Evolutionary conservation across 1,140 invertebrate species (phyloP), one percentile per base, ranked within the genome.

Genomic region (Pogonus chalceus): DNA sequence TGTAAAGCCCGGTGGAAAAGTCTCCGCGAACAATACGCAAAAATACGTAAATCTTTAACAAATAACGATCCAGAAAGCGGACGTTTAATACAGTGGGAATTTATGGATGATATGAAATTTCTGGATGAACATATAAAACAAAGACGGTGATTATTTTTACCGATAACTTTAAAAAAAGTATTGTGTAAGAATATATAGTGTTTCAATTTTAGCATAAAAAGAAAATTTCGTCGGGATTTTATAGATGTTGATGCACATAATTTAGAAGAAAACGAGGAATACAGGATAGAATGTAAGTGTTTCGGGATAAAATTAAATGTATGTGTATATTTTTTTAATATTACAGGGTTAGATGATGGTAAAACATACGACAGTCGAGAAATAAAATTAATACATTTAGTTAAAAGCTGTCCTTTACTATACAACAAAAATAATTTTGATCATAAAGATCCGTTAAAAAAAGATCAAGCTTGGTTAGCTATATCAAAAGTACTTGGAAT

Each of bases 81-180:
- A 23, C 54, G 18, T 16, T 46, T 53, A n/a, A 37, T 23, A 18
- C 51, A 43, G 12, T 53, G 52, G 52, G 43, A 53, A 22, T 57
- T 53, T 51, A 57, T 54, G 16, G 58, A 59, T 12, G 58, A 59
- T 53, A 46, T 59, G 50, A 54, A 59, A 43, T 59, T 59, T 39
- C 35, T 59, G 21, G 53, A 57, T 24, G 37, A 52, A 2, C 48
- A 49, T 21, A 59, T 54, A 18, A n/a, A 37, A 12, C 51, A 23
- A 23, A 23, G 57, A 26, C 20, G 47, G 35, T 52, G 49, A 56
- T 47, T 23, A 56, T 35, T 51, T 55, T 20, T 51, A 12, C 23
- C 23, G 1, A 31, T n/a, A n/a, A 4, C 4, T 31, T 31, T 31
- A 31, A 31, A 31, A 31, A 31, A 31, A 31, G 14, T 31, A 4